phyloP scores from a whole-genome alignment of 2,888 invertebrate species.

The Stenoptilia bipunctidactyla region DNA sequence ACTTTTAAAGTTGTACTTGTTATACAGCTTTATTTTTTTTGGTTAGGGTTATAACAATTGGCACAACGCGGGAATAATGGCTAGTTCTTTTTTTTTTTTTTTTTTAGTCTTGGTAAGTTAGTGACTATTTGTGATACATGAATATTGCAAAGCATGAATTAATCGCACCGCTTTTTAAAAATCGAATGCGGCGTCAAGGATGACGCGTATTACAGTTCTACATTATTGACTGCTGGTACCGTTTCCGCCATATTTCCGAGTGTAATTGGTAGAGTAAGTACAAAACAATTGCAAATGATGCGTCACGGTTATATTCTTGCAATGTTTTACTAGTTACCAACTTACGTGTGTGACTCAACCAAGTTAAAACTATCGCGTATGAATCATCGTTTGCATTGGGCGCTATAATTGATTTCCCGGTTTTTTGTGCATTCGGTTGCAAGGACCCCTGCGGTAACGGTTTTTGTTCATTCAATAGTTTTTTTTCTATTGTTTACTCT shows the following conservation, averaged over 20 bases:
- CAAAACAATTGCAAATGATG: slow-evolving; percentile 29
- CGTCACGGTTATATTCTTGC: slow-evolving; percentile 47
- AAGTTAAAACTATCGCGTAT: slow-evolving; percentile 35
- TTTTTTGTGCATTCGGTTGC: slow-evolving; percentile 15
- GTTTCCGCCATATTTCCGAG: neutral
- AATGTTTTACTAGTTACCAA: slow-evolving; percentile 25
- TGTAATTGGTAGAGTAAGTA: neutral
- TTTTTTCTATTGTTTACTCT: slow-evolving; percentile 7
- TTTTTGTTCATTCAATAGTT: slow-evolving; percentile 15
- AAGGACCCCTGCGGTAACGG: slow-evolving; percentile 20
- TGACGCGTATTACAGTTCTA: too few relatives aligned
- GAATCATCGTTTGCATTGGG: slow-evolving; percentile 30
- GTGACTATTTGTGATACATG: too few relatives aligned
- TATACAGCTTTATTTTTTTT: too few relatives aligned
- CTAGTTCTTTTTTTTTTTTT: too few relatives aligned
- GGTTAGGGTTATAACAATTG: too few relatives aligned
- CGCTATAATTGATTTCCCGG: neutral
- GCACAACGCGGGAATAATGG: too few relatives aligned
- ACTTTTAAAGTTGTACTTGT: too few relatives aligned
- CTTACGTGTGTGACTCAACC: slow-evolving; percentile 43
- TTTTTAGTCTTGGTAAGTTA: too few relatives aligned
- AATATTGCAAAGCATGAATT: too few relatives aligned
- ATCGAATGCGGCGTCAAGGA: too few relatives aligned
- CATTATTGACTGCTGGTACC: neutral
- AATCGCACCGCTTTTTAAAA: too few relatives aligned